These are phyloP conservation scores for Habroteleia sp. DNA, from an alignment of 2,888 invertebrate genomes.

Conservation along the genomic window DNA sequence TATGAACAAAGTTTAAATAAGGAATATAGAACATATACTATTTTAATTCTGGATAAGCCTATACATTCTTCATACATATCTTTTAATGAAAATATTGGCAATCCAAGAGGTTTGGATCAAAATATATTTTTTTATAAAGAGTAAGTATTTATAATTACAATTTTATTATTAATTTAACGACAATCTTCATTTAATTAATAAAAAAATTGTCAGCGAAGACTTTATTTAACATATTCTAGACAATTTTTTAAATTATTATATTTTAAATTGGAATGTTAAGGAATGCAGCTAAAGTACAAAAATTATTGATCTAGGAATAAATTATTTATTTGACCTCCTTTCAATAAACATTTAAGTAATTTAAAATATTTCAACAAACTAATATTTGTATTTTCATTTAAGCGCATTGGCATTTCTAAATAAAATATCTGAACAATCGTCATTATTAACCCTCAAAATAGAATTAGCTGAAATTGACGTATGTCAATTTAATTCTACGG, in stretches of 20 bases:
- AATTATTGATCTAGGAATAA: no score
- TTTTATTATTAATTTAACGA: no score
- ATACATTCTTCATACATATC: conserved; percentile 64
- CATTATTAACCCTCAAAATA: conserved; percentile 12
- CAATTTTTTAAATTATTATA: no score
- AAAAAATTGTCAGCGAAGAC: no score
- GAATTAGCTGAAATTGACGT: conserved; percentile 62
- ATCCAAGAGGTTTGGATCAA: conserved; percentile 63
- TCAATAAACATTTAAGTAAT: no score
- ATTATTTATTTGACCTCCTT: no score
- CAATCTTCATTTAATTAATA: no score
- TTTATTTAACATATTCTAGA: no score
- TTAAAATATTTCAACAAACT: conserved; percentile 1
- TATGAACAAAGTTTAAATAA: conserved; percentile 71
- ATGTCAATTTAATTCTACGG: conserved; percentile 60
- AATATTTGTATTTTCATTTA: conserved; percentile 7
- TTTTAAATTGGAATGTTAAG: no score
- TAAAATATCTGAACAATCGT: conserved; percentile 12
- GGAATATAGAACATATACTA: conserved; percentile 69
- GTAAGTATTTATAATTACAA: no score
- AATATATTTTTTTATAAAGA: conserved; percentile 68
- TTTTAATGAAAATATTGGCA: not conserved
- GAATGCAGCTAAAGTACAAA: no score
- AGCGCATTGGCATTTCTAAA: conserved; percentile 35
- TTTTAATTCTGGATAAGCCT: conserved; percentile 68